A percentile compares a stretch with the other conserved stretches of the same genome.
Evolutionary conservation across 2,888 invertebrate species (phyloP).

Genomic region (Acronicta leporina): DNA sequence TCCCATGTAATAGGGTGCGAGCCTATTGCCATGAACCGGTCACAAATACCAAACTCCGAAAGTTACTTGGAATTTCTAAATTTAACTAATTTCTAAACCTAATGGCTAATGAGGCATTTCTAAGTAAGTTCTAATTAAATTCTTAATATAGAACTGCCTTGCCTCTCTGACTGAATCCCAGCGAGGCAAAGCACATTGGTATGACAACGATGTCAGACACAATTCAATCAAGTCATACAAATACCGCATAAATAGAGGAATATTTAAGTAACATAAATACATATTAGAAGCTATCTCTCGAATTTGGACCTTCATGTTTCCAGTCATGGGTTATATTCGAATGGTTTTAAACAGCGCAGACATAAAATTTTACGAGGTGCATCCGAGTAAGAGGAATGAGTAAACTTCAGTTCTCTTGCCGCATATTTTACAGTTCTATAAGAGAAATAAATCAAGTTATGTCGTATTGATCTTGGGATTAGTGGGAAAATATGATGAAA

Average conservation of each 20-base stretch:
- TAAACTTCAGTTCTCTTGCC: constrained; percentile 33
- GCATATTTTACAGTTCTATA: constrained; percentile 33
- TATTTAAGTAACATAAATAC: constrained; percentile 10
- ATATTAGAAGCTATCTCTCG: constrained; percentile 1
- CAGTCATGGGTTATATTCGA: constrained; percentile 26
- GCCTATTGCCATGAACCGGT: too few species aligned
- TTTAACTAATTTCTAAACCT: too few species aligned
- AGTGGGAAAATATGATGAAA: not conserved
- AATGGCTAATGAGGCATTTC: too few species aligned
- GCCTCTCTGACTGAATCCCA: too few species aligned
- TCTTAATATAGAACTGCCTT: too few species aligned
- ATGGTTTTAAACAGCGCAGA: constrained; percentile 4
- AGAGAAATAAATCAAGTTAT: constrained; percentile 40
- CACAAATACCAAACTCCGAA: too few species aligned
- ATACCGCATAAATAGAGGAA: not conserved
- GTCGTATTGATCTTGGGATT: constrained; percentile 15
- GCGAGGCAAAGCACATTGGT: too few species aligned
- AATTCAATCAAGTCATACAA: constrained; percentile 23
- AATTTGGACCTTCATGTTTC: constrained; percentile 1
- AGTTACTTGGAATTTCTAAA: too few species aligned
- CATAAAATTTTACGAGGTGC: constrained; percentile 51
- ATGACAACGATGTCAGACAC: not conserved
- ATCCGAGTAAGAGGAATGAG: constrained; percentile 42
- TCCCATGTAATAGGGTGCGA: too few species aligned
- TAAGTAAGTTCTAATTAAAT: constrained; percentile 44